Percentiles rank a stretch among this genome's conserved stretches.
Conservation (phyloP, 2,113 vertebrate genomes). For the Orcinus orca region DNA sequence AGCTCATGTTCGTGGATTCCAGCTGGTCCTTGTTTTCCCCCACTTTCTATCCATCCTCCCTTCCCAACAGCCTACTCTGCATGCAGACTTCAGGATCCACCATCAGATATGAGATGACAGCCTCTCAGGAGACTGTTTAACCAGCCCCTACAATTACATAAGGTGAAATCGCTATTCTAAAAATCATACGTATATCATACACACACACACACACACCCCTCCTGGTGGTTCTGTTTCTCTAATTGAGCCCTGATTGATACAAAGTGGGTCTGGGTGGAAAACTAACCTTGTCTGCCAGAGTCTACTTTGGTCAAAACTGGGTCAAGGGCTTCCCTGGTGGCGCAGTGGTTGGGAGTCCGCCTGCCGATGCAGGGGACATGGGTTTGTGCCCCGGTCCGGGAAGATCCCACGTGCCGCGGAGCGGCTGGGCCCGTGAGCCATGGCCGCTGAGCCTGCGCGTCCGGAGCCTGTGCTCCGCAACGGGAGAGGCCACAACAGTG, state of each 20-base stretch:
- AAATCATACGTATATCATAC: neutral
- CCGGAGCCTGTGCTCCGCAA: no score
- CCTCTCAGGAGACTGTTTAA: neutral
- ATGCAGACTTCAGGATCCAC: neutral
- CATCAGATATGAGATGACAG: neutral
- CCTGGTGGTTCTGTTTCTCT: neutral
- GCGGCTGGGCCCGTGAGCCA: no score
- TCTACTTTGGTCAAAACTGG: neutral
- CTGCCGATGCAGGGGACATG: no score
- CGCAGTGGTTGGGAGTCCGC: no score
- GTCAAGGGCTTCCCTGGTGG: neutral
- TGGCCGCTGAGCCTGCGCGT: no score
- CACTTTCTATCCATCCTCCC: neutral
- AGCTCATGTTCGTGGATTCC: neutral
- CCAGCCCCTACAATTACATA: neutral
- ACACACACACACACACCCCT: neutral
- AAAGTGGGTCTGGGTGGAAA: neutral
- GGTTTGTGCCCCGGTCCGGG: accelerated
- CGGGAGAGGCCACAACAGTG: no score
- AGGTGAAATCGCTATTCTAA: neutral
- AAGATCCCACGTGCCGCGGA: no score
- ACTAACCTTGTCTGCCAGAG: neutral
- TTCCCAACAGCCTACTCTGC: neutral
- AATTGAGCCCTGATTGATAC: neutral
- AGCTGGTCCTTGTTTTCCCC: neutral